Base-by-base conservation (phyloP, 2,113 vertebrate genomes). In the Anthoscopus minutus region DNA sequence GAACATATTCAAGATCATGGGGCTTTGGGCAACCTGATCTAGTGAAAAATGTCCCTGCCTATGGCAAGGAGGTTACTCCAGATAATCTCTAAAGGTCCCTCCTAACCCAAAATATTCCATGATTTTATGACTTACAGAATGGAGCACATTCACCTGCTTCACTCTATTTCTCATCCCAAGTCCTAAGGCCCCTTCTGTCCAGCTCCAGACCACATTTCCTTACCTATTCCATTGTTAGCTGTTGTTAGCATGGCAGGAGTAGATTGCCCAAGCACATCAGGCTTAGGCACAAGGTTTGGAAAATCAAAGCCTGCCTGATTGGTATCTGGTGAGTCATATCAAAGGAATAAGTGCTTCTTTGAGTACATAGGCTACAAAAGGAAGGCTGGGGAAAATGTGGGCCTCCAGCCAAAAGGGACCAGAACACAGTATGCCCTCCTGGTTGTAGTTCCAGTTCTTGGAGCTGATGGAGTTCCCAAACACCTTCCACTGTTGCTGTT, bases 331-430 rank as follows among this genome's bases (percentile, higher is more conserved):
- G 28, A 54, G 9, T 15, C 11, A 18, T 3, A 18, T 30, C 15
- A 58, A 64, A 85, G n/a, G 45, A 66, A 33, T 13, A 31, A 65
- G 6, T 7, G 12, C 16, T 65, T 54, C 18, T 60, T 81, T 45
- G 31, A 66, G 18, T 33, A 51, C 0, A 0, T 30, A 7, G 25
- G 12, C 37, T 57, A 47, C 22, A 25, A 57, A 47, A 85, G 6
- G 21, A 45, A 51, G 7, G n/a, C 33, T 56, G 69, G 14, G 19
- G 28, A 42, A 90, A 30, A 25, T 15, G 20, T 1, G 7, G 33
- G 15, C 6, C 44, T 73, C 13, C 35, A 54, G 44, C 5, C 28
- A 15, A 54, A 60, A 24, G 50, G 23, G 79, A 9, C 7, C 4
- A 2, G 28, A 23, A 13, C 10, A 25, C 20, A 16, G 1, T 23